phyloP scores from a whole-genome alignment of 2,888 invertebrate genomes.

The Globia sparganii region DNA sequence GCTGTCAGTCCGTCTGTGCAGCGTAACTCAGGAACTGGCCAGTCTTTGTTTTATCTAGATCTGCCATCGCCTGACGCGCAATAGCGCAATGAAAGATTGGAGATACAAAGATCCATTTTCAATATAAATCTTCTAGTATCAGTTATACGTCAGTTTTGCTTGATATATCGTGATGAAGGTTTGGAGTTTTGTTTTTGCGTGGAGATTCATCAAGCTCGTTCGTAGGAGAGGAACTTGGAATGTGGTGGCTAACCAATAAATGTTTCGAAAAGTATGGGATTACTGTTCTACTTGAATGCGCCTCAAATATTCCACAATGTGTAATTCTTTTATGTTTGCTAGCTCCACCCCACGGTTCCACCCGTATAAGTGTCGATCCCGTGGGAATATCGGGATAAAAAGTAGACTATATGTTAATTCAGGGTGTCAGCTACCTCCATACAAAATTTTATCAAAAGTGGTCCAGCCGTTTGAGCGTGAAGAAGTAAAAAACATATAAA shows the following conservation, averaged over 20 bases:
- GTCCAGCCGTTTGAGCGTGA: no score
- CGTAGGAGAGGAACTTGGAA: not conserved
- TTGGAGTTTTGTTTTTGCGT: constrained; percentile 42
- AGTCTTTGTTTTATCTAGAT: constrained; percentile 67
- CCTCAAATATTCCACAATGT: not conserved
- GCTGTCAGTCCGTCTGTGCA: constrained; percentile 70
- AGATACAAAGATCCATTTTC: constrained; percentile 69
- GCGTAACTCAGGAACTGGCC: constrained; percentile 73
- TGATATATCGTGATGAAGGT: constrained; percentile 61
- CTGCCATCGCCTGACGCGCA: constrained; percentile 70
- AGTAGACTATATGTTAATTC: no score
- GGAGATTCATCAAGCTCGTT: constrained; percentile 17
- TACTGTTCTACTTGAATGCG: not conserved
- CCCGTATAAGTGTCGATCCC: no score
- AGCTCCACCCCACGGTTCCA: no score
- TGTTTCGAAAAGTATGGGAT: not conserved
- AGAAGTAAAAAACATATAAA: no score
- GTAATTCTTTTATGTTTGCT: no score
- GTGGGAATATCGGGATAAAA: no score
- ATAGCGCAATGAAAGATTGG: constrained; percentile 69
- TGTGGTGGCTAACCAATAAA: not conserved
- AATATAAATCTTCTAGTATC: constrained; percentile 70
- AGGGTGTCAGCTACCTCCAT: no score
- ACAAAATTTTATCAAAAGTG: no score
- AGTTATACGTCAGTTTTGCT: constrained; percentile 58